Base-by-base conservation (phyloP, 2,797 vertebrate species). In the Acrossocheilus wenchowensis region DNA sequence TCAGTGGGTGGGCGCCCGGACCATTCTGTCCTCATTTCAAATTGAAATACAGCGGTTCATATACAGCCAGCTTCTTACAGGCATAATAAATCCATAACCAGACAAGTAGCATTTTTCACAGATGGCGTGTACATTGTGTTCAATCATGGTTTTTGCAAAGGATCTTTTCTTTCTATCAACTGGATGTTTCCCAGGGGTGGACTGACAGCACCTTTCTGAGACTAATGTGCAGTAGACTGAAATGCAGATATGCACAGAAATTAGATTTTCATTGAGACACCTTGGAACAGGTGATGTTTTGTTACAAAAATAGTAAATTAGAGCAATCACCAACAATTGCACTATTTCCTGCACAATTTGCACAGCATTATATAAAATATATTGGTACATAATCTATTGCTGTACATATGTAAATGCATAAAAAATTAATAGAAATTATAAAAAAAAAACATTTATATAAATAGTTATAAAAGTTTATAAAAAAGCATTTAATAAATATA, bases 81-180 rank as follows among this genome's bases (percentile, higher is more conserved):
- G 48, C 36, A 0, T 86, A 50, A 81, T 78, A 71, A 79, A 74
- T 62, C 77, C 74, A 84, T 78, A 48, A 83, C 48, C 57, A 34
- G 41, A 62, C 87, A 34, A 64, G 66, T 75, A 80, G 84, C 57
- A 84, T 41, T 85, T 57, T 54, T 84, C 60, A 78, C 82, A 88
- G 87, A 88, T 87, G 89, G 83, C 4, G 34, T 69, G 43, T 54
- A 52, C 77, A 74, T 64, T 81, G 68, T 84, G 68, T 85, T 88
- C 87, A 64, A 11, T 88, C 85, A 87, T 14, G 77, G 66, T 75
- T 73, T 73, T 86, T 87, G 87, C 77, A 66, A 84, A 87, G 45
- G 52, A 87, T 86, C 60, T 43, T 60, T 85, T 48, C 41, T 3
- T 7, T 84, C 45, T 84, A 57, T 86, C 6, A 2, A 11, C 64